Percentiles rank a stretch among this genome's conserved stretches.
These are phyloP conservation scores for Pituophis catenifer DNA, from an alignment of 2,113 vertebrate species.

Conservation along the genomic window DNA sequence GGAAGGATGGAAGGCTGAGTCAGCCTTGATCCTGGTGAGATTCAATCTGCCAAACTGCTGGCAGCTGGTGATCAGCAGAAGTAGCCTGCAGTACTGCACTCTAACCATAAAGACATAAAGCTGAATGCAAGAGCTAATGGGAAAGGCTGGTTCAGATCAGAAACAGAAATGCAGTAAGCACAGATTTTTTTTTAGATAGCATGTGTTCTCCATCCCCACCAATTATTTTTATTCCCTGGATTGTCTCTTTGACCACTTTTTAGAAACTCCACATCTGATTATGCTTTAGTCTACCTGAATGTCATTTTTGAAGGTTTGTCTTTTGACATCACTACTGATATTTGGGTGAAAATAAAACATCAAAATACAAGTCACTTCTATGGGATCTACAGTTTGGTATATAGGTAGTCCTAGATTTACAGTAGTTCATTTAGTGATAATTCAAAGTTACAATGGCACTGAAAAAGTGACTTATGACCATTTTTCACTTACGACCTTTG, in stretches of 20 bases:
- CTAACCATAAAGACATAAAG: background rate
- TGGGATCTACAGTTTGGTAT: background rate
- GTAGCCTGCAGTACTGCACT: too few relatives aligned
- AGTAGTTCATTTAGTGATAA: background rate
- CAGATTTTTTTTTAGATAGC: background rate
- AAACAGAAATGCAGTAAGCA: background rate
- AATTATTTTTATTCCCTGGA: background rate
- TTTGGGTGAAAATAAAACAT: background rate
- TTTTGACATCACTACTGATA: background rate
- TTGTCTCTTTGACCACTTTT: background rate
- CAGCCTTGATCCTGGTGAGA: too few relatives aligned
- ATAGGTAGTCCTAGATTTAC: background rate
- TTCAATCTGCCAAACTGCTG: too few relatives aligned
- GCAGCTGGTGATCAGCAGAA: too few relatives aligned
- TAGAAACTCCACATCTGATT: background rate
- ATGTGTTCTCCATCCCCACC: background rate
- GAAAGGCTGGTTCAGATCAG: background rate
- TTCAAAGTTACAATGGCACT: background rate
- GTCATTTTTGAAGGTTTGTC: background rate
- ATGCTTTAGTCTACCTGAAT: background rate
- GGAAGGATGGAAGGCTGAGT: too few relatives aligned
- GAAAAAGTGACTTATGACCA: background rate
- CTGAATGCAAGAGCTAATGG: background rate
- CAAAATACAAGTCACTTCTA: background rate
- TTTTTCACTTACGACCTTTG: background rate